Evolutionary conservation across 2,797 vertebrate genomes (phyloP).

Genomic region (Lithobates sylvaticus): DNA sequence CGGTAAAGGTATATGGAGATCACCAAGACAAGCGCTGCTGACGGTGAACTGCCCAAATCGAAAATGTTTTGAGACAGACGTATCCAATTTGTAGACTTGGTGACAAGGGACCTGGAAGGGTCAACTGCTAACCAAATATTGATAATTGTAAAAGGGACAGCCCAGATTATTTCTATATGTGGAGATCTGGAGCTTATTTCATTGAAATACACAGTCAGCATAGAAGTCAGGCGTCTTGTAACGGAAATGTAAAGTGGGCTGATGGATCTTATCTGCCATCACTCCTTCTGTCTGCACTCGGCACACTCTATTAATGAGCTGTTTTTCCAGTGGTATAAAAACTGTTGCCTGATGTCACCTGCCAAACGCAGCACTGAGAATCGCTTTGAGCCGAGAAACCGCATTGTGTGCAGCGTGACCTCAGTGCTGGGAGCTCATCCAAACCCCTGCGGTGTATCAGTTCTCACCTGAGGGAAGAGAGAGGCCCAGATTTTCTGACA

Average conservation of each 20-base stretch:
- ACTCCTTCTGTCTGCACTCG: neutral
- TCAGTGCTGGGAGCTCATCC: constrained; percentile 6
- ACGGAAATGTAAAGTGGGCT: neutral
- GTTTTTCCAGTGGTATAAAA: constrained; percentile 3
- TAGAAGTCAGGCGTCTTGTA: neutral
- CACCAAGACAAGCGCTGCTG: too few species aligned
- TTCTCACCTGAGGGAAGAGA: neutral
- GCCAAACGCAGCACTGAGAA: neutral
- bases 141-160: neutral
- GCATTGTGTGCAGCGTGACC: neutral
- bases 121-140: neutral
- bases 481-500: neutral
- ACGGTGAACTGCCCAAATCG: too few species aligned
- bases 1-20: too few species aligned
- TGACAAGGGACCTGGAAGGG: neutral
- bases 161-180: neutral
- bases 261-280: neutral
- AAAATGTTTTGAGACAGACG: too few species aligned
- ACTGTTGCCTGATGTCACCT: neutral
- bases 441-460: constrained; percentile 6
- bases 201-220: neutral
- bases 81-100: neutral
- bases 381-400: neutral
- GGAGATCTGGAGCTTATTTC: neutral
- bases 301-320: neutral